Conservation (phyloP, 2,888 invertebrate species). For the Parapristionchus giblindavisi region DNA sequence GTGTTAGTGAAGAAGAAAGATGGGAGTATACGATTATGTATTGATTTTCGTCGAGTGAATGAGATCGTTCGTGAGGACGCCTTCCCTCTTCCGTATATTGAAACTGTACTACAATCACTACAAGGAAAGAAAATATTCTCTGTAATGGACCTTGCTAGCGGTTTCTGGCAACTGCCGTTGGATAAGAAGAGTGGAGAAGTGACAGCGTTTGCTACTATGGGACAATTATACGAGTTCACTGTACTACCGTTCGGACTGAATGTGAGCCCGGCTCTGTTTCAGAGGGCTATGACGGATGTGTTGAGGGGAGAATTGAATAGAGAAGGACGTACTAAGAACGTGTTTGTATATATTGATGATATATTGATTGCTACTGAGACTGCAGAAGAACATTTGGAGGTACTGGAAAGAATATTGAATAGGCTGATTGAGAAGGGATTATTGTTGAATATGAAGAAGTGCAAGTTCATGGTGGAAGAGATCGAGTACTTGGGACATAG, state of each 20-base stretch:
- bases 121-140: conserved; percentile 25
- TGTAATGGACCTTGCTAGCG: conserved; percentile 35
- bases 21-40: conserved; percentile 41
- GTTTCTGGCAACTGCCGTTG: conserved; percentile 5
- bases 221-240: neutral
- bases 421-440: no score
- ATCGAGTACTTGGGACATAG: conserved; percentile 38
- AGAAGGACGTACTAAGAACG: neutral
- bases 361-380: conserved; percentile 46
- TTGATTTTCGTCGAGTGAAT: conserved; percentile 46
- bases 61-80: conserved; percentile 39
- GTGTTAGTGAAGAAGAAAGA: conserved; percentile 38
- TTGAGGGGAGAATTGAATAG: conserved; percentile 20
- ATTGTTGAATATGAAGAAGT: conserved; percentile 31
- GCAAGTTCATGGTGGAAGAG: neutral
- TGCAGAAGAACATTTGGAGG: conserved; percentile 41
- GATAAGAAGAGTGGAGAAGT: neutral
- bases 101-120: conserved; percentile 36
- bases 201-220: neutral
- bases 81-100: conserved; percentile 47
- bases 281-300: conserved; percentile 18
- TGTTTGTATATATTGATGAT: conserved; percentile 45
- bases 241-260: conserved; percentile 6
- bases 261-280: neutral
- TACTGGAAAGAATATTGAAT: neutral